phyloP scores from a whole-genome alignment of 2,797 vertebrate genomes.

The Melopsittacus undulatus region DNA sequence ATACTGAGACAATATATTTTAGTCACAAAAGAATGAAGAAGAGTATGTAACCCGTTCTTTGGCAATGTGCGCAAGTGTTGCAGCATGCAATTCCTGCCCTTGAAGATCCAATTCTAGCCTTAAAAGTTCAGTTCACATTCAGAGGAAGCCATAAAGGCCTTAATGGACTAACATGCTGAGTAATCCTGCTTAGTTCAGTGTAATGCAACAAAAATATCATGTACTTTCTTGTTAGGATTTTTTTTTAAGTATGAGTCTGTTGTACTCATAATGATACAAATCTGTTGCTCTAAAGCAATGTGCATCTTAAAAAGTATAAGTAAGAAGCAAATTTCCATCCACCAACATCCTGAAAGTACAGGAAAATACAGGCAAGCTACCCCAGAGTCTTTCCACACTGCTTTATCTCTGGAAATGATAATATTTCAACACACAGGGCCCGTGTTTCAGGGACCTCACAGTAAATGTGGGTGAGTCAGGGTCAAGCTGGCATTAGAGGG shows the following conservation, averaged over 20 bases:
- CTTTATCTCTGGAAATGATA: not conserved
- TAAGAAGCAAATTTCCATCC: not conserved
- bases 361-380: not conserved
- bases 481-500: not conserved
- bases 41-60: not conserved
- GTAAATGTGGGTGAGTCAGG: fast-evolving
- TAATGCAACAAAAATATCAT: not conserved
- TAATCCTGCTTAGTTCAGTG: not conserved
- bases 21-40: not conserved
- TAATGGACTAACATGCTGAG: not conserved
- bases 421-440: no score
- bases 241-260: not conserved
- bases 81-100: not conserved
- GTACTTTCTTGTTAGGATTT: not conserved
- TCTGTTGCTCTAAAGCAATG: not conserved
- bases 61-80: not conserved
- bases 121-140: not conserved
- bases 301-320: not conserved
- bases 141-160: not conserved
- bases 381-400: not conserved
- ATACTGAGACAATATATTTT: not conserved
- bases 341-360: not conserved
- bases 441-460: not conserved
- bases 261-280: not conserved
- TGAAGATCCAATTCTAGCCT: not conserved